phyloP scores from a whole-genome alignment of 1,140 invertebrate genomes.

The Chlorops oryzae region DNA sequence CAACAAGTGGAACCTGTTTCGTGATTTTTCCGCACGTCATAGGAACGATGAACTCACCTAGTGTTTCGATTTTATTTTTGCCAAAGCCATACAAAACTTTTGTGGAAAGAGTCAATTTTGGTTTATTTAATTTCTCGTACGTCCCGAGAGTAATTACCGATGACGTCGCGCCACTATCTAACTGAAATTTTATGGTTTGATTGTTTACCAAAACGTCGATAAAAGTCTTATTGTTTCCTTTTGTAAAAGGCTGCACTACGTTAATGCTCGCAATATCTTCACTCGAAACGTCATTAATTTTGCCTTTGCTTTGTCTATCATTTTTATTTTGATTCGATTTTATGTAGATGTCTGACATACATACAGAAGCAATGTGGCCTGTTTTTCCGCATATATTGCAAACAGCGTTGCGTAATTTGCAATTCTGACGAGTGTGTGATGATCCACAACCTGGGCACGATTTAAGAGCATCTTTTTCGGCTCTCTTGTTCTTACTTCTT shows the following conservation, averaged over 20 bases:
- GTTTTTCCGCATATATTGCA: conserved; percentile 5
- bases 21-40: conserved; percentile 7
- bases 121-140: conserved; percentile 1
- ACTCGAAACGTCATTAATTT: too few species aligned
- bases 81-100: conserved; percentile 3
- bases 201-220: not conserved
- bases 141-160: conserved; percentile 6
- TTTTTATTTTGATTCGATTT: conserved; percentile 3
- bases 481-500: not conserved
- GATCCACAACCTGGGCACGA: conserved; percentile 6
- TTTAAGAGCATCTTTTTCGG: conserved; percentile 1
- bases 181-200: conserved; percentile 2
- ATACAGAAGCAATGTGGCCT: conserved; percentile 7
- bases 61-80: not conserved
- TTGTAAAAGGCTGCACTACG: too few species aligned
- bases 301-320: conserved; percentile 4
- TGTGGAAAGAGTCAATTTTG: conserved; percentile 1
- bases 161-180: conserved; percentile 2
- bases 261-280: conserved; percentile 2
- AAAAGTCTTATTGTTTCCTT: too few species aligned
- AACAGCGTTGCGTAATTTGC: conserved; percentile 7
- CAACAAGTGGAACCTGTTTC: not conserved
- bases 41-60: too few species aligned
- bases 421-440: conserved; percentile 7
- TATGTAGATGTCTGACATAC: conserved; percentile 3